A percentile compares a stretch with the other conserved stretches of the same genome.
Conservation (phyloP, 2,888 invertebrate species). For the Leistus spinibarbis region DNA sequence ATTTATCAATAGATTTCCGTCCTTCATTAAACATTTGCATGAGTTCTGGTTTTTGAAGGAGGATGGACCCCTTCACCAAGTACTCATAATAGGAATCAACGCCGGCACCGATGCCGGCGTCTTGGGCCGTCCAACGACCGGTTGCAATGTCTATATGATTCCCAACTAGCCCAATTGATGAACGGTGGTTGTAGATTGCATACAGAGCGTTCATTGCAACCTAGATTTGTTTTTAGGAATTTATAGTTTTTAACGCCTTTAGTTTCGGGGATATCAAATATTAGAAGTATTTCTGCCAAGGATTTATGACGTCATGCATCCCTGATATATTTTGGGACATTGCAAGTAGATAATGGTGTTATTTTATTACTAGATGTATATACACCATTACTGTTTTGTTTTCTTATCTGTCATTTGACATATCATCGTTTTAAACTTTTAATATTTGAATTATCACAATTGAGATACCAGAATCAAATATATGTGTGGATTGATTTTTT, state of each 20-base stretch:
- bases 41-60: slow-evolving; percentile 88
- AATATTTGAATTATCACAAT: slow-evolving; percentile 6
- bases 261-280: no score
- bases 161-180: slow-evolving; percentile 87
- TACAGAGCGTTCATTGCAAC: slow-evolving; percentile 91
- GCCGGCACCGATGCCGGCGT: slow-evolving; percentile 96
- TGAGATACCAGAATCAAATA: neutral
- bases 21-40: slow-evolving; percentile 90
- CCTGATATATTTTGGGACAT: no score
- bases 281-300: slow-evolving; percentile 14
- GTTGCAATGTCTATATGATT: slow-evolving; percentile 96
- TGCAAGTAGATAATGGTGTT: no score
- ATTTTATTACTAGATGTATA: no score
- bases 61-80: slow-evolving; percentile 91
- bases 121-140: slow-evolving; percentile 96
- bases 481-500: no score
- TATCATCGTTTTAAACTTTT: no score
- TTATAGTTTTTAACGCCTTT: no score
- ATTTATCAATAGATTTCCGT: slow-evolving; percentile 77
- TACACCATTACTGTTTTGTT: no score
- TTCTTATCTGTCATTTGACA: no score
- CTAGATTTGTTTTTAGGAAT: no score
- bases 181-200: slow-evolving; percentile 84
- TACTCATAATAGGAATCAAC: slow-evolving; percentile 99
- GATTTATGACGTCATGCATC: no score